phyloP scores from a whole-genome alignment of 1,140 invertebrate genomes.

The Pectinophora gossypiella region DNA sequence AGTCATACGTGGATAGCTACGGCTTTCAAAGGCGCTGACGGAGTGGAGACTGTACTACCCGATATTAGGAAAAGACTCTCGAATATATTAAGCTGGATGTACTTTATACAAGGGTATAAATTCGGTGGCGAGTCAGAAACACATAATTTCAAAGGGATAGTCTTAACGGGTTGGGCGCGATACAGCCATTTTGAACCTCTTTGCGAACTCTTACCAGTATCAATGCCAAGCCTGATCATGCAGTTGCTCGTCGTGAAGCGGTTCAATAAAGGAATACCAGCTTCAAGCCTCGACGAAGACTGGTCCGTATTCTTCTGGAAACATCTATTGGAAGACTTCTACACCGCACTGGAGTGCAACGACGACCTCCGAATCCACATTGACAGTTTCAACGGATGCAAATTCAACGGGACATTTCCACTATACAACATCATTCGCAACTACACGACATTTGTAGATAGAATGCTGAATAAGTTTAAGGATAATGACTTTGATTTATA shows the following conservation, averaged over 20 bases:
- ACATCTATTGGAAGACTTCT: too few relatives aligned
- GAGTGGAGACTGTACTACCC: slow-evolving; percentile 84
- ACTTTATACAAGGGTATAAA: slow-evolving; percentile 39
- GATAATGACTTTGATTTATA: too few relatives aligned
- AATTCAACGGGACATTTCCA: too few relatives aligned
- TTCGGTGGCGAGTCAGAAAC: slow-evolving; percentile 37
- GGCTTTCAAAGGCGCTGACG: slow-evolving; percentile 94
- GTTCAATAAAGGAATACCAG: slow-evolving; percentile 17
- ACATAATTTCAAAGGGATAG: slow-evolving; percentile 69
- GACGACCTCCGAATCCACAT: too few relatives aligned
- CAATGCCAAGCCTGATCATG: slow-evolving; percentile 85
- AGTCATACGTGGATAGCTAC: slow-evolving; percentile 92
- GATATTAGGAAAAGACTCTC: slow-evolving; percentile 41
- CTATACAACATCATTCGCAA: too few relatives aligned
- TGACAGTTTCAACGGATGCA: too few relatives aligned
- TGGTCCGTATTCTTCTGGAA: too few relatives aligned
- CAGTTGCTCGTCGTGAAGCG: slow-evolving; percentile 47
- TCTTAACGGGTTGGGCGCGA: slow-evolving; percentile 88
- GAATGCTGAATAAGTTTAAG: too few relatives aligned
- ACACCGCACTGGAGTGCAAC: too few relatives aligned
- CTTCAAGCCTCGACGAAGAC: too few relatives aligned
- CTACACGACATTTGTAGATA: too few relatives aligned
- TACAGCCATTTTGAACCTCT: slow-evolving; percentile 94
- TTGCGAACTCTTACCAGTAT: slow-evolving; percentile 92
- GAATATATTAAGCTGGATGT: slow-evolving; percentile 61